These are phyloP conservation scores for Tenthredo distinguenda DNA, from an alignment of 2,888 invertebrate genomes.

Conservation along the genomic window DNA sequence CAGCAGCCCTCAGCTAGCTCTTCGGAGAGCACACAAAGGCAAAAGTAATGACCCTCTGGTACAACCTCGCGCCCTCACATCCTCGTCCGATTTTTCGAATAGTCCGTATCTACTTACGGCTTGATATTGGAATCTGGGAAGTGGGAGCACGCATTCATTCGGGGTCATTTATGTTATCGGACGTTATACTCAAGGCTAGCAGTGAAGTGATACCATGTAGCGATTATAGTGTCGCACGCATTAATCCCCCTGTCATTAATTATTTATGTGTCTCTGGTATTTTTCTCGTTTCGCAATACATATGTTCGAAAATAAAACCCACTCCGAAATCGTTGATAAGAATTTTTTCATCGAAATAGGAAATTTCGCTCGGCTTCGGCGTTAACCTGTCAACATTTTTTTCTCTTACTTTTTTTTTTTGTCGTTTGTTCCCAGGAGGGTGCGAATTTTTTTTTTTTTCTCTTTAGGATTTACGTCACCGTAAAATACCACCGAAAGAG, in stretches of 20 bases:
- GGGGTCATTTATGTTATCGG: slow-evolving; percentile 27
- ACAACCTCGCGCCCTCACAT: slow-evolving; percentile 37
- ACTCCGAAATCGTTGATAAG: background rate
- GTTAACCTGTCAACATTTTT: background rate
- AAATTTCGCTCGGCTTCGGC: background rate
- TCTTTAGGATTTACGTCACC: background rate
- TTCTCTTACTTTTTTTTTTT: background rate
- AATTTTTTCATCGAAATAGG: background rate
- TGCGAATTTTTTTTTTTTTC: background rate
- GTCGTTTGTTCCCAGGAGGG: background rate
- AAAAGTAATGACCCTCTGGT: slow-evolving; percentile 34
- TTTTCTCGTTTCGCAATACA: background rate
- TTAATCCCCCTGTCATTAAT: background rate
- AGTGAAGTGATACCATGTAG: background rate
- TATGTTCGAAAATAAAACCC: background rate
- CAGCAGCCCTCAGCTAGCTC: slow-evolving; percentile 32
- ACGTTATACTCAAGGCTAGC: slow-evolving; percentile 28
- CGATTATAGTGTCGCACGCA: background rate
- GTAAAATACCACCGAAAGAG: background rate
- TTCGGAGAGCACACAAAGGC: slow-evolving; percentile 28
- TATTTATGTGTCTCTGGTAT: background rate
- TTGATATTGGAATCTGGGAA: background rate
- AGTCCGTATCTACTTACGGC: background rate
- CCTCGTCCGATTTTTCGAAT: slow-evolving; percentile 24
- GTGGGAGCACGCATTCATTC: background rate